phyloP scores from a whole-genome alignment of 2,797 vertebrate genomes.

The Graptemys geographica region DNA sequence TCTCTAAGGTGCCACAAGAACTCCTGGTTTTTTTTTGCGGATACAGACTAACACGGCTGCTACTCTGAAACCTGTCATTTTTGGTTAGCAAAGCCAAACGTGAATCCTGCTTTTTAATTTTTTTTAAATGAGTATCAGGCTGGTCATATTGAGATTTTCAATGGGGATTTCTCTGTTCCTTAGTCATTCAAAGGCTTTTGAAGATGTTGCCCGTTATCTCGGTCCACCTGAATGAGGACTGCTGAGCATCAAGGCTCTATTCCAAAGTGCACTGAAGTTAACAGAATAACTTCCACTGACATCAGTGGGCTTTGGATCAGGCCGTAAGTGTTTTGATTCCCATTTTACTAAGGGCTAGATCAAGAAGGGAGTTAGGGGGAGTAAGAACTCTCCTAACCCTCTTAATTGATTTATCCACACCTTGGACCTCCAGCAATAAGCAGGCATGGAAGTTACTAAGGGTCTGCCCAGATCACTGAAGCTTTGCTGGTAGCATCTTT shows the following conservation, averaged over 20 bases:
- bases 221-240: neutral
- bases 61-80: too few species aligned
- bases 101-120: too few species aligned
- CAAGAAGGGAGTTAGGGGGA: conserved; percentile 5
- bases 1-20: too few species aligned
- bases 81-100: too few species aligned
- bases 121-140: too few species aligned
- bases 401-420: conserved; percentile 4
- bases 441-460: neutral
- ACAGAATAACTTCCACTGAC: conserved; percentile 37
- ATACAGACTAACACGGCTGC: too few species aligned
- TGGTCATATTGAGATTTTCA: too few species aligned
- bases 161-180: neutral
- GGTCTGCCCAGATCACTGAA: neutral
- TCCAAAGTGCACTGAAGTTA: conserved; percentile 39
- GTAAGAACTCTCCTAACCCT: conserved; percentile 33
- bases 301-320: neutral
- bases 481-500: neutral
- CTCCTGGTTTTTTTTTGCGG: too few species aligned
- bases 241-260: neutral
- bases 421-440: conserved; percentile 24
- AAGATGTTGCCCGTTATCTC: neutral
- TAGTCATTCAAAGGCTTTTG: neutral
- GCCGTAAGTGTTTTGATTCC: conserved; percentile 5
- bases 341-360: neutral